phyloP scores from a whole-genome alignment of 2,888 invertebrate species.

The Salpingus planirostris region DNA sequence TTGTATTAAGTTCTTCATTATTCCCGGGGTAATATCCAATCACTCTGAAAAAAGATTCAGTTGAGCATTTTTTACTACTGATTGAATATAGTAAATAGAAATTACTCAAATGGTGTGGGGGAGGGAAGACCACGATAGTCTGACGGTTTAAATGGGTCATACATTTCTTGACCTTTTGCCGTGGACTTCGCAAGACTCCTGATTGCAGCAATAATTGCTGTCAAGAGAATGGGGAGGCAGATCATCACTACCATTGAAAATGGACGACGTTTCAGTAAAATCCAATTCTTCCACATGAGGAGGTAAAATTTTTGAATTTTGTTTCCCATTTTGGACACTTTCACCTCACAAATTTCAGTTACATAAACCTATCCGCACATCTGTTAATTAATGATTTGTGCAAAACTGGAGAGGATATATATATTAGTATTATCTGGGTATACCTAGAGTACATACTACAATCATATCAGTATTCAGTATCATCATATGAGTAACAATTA shows the following conservation, averaged over 20 bases:
- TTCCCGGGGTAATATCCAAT: slow-evolving; percentile 7
- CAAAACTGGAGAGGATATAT: no score
- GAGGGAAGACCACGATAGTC: slow-evolving; percentile 30
- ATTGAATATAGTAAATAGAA: slow-evolving; percentile 1
- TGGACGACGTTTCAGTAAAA: slow-evolving; percentile 65
- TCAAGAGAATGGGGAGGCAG: slow-evolving; percentile 56
- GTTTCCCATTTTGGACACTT: slow-evolving; percentile 9
- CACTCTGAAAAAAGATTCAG: not conserved
- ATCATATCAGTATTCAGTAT: no score
- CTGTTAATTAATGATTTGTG: no score
- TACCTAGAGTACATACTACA: no score
- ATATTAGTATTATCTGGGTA: no score
- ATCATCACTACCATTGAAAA: slow-evolving; percentile 60
- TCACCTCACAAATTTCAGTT: no score
- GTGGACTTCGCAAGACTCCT: slow-evolving; percentile 48
- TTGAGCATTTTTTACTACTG: no score
- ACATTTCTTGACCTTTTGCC: no score
- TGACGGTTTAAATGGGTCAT: no score
- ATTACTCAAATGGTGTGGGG: slow-evolving; percentile 8
- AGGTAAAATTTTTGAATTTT: slow-evolving; percentile 7
- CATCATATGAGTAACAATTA: no score
- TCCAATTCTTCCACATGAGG: slow-evolving; percentile 67
- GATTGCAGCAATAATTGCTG: slow-evolving; percentile 59
- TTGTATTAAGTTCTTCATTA: no score
- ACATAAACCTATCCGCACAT: no score